A percentile compares a stretch with the other conserved stretches of the same genome.
Conservation (phyloP, 2,113 vertebrate species). For the Taxidea taxus region DNA sequence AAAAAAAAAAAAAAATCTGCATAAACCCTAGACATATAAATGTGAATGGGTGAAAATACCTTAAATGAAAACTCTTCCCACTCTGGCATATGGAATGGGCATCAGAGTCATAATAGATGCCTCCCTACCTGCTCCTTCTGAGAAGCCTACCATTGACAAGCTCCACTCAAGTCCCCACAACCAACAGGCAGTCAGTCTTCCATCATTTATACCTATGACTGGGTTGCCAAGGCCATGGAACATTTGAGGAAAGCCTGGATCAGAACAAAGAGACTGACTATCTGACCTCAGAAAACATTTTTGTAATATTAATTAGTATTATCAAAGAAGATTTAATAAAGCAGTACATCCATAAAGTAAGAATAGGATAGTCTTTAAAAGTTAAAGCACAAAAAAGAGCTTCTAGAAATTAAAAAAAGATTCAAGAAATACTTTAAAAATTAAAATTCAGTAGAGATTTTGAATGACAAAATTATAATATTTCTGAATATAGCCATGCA, state of each 20-base stretch:
- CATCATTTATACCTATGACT: neutral
- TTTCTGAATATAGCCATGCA: neutral
- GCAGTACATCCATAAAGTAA: neutral
- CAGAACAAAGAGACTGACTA: neutral
- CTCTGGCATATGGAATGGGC: neutral
- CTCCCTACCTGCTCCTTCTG: neutral
- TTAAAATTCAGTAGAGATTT: neutral
- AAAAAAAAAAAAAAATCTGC: neutral
- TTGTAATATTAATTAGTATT: neutral
- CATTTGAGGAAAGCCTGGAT: neutral
- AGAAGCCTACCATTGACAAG: neutral
- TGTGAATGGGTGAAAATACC: neutral
- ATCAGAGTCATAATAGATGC: fast-evolving
- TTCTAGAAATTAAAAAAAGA: neutral
- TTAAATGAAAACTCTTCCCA: neutral
- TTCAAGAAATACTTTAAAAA: neutral
- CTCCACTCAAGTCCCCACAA: too few species aligned
- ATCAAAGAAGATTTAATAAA: neutral
- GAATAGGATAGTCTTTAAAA: neutral
- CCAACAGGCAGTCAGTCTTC: neutral
- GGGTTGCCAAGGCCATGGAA: neutral
- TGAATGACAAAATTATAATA: neutral
- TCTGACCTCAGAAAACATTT: neutral
- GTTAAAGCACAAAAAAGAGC: neutral
- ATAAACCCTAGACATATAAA: neutral